A percentile compares a stretch with the other conserved stretches of the same genome.
phyloP scores from a whole-genome alignment of 30 jellyfish, hydroid and myxozoan species.

The Cassiopea xamachana region DNA sequence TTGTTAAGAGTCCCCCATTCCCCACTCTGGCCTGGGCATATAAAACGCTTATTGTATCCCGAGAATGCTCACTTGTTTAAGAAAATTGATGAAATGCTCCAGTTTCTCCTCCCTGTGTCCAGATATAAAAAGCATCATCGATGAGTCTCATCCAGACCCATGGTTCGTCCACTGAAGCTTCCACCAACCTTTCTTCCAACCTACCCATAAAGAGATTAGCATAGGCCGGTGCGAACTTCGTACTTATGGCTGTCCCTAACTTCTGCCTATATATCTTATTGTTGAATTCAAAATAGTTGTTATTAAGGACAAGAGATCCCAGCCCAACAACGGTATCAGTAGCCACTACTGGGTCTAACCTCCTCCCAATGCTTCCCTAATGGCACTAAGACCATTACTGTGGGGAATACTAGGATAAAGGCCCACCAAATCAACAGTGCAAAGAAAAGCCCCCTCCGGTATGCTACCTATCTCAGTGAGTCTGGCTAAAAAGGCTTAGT shows the following conservation, averaged over 20 bases:
- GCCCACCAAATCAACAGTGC: constrained; percentile 26
- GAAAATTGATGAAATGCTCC: constrained; percentile 18
- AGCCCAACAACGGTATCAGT: constrained; percentile 44
- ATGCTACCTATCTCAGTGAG: constrained; percentile 10
- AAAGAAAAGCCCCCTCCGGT: constrained; percentile 33
- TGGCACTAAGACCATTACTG: constrained; percentile 30
- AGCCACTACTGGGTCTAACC: not conserved
- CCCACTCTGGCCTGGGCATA: constrained; percentile 24
- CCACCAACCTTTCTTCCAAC: constrained; percentile 53
- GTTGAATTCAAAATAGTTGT: too few species aligned
- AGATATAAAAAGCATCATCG: constrained; percentile 42
- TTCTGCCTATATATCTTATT: too few species aligned
- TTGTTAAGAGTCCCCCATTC: not conserved
- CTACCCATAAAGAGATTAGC: constrained; percentile 51
- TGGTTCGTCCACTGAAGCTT: constrained; percentile 38
- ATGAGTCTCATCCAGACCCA: constrained; percentile 55
- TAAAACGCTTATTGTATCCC: constrained; percentile 13
- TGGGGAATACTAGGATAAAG: not conserved
- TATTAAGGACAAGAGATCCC: constrained; percentile 23
- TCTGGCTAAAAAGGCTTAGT: not conserved
- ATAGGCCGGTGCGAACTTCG: not conserved
- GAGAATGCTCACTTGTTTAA: constrained; percentile 24
- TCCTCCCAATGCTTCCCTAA: constrained; percentile 25
- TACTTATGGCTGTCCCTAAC: not conserved
- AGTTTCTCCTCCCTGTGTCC: constrained; percentile 62